Evolutionary conservation across 53 echinoderm and acorn worm species (phyloP).

Genomic region (Hippasteria phrygiana): DNA sequence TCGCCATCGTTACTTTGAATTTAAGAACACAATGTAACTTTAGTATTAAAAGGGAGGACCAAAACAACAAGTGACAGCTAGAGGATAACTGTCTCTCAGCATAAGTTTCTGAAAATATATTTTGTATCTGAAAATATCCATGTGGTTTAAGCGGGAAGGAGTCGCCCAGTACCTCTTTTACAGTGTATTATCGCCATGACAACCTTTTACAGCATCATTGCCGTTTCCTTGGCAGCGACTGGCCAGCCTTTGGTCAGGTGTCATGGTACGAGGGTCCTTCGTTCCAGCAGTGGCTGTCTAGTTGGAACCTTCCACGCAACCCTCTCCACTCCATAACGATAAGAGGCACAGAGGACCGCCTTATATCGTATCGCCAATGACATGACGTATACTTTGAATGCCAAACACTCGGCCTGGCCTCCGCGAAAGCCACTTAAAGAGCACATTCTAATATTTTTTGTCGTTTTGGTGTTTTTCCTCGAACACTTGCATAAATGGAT

Average conservation of each 20-base stretch:
- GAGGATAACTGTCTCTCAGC: background rate
- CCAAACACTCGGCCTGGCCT: constrained; percentile 11
- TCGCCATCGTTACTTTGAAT: background rate
- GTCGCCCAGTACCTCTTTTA: background rate
- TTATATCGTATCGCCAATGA: background rate
- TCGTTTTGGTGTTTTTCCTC: background rate
- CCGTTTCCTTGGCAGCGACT: constrained; percentile 14
- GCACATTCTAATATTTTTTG: background rate
- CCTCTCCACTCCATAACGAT: background rate
- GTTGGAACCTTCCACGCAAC: constrained; percentile 3
- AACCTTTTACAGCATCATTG: constrained; percentile 26
- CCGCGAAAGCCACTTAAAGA: background rate
- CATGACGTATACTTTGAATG: constrained; percentile 47
- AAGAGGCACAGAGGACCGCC: background rate
- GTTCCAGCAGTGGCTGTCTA: background rate
- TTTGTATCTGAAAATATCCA: background rate
- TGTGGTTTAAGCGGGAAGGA: background rate
- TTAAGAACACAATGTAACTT: too few species aligned
- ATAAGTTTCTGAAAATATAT: background rate
- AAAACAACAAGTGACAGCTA: background rate
- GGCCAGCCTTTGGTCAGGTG: constrained; percentile 9
- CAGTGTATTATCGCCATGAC: background rate
- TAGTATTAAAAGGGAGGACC: too few species aligned
- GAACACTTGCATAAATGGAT: background rate
- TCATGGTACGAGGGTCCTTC: constrained; percentile 19